Evolutionary conservation across 2,113 vertebrate species (phyloP), one percentile per base, ranked within the genome.

Genomic region (Cervus canadensis): DNA sequence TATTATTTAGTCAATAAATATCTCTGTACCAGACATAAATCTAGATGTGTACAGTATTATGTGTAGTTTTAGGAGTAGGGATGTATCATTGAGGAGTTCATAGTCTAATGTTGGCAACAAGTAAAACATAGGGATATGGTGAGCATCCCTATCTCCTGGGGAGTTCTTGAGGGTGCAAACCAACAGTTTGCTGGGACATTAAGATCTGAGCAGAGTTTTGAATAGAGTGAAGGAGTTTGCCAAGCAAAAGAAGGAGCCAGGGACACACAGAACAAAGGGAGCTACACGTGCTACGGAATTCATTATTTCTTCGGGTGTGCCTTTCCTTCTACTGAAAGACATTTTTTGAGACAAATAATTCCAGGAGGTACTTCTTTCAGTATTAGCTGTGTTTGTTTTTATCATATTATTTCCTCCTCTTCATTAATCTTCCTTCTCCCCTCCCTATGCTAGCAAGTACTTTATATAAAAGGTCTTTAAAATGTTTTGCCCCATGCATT

Each of bases 251-350:
- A 64, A 82, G 74, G 7, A 40, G 5, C 8, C 12, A 78, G 62
- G 33, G 43, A 23, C 5, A 5, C 5, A 3, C 3, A 50, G 45
- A 87, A 45, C 14, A 7, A 23, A 56, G 56, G 9, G 33, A 33
- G 40, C 25, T 14, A 0, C 6, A 0, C 0, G 4, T 64, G 21
- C 10, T 60, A 48, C 6, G 19, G 4, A 85, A n/a, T 43, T 74
- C 19, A 4, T 33, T 45, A 48, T 56, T 87, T 84, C 57, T 57
- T 23, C 71, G n/a, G 6, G 21, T 23, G 28, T 50, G n/a, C 48
- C 57, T 84, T 59, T 74, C 33, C 54, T 57, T 59, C 45, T 33
- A 50, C 56, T 6, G 2, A 88, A 43, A 28, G 23, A 19, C 36
- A 85, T 59, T 54, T 54, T 50, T 26, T 59, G 9, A 88, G 45